Base-by-base conservation (phyloP, 2,888 invertebrate species). In the Tupiocoris notatus region DNA sequence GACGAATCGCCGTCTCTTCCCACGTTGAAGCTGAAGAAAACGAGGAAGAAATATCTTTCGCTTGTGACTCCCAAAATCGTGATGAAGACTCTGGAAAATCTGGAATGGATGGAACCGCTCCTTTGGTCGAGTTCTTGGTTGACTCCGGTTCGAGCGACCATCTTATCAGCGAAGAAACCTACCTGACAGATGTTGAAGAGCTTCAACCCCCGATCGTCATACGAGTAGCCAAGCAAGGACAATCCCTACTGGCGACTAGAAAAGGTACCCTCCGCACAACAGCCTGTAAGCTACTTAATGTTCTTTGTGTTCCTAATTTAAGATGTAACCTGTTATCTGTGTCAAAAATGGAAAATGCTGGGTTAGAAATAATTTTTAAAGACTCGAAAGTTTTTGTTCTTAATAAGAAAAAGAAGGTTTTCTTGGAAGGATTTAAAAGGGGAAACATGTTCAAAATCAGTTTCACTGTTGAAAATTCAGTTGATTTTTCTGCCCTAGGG, bases 311-410 rank as follows among this genome's bases (percentile, higher is more conserved):
- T 25, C 77, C 74, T n/a, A 66, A 71, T 18, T 71, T 67, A 67
- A 77, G 77, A 76, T 67, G 25, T 25, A 77, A 78, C 75, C 54
- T 78, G 22, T 24, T 78, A 22, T 78, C 78, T n/a, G 77, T 77
- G 6, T 56, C 58, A 68, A 61, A 74, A 54, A 63, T 77, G 16
- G 57, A 25, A 24, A 68, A 58, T 58, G 18, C 57, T 6, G 68
- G 57, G 18, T 57, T 56, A 3, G 58, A 68, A 58, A n/a, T 20
- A 18, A 9, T 68, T 57, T 68, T 58, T 22, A 68, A 68, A 58
- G 20, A 58, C 21, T 23, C 58, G 12, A 57, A 20, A 7, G 56
- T 56, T 68, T 58, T 58, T 7, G 20, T 58, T 56, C 20, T 22
- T 12, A 21, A 22, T 6, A 20, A 58, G 21, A 58, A 22, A 22